Evolutionary conservation across 2,888 invertebrate species (phyloP), one percentile per base, ranked within the genome.

Genomic region (Strigamia transsilvanica): DNA sequence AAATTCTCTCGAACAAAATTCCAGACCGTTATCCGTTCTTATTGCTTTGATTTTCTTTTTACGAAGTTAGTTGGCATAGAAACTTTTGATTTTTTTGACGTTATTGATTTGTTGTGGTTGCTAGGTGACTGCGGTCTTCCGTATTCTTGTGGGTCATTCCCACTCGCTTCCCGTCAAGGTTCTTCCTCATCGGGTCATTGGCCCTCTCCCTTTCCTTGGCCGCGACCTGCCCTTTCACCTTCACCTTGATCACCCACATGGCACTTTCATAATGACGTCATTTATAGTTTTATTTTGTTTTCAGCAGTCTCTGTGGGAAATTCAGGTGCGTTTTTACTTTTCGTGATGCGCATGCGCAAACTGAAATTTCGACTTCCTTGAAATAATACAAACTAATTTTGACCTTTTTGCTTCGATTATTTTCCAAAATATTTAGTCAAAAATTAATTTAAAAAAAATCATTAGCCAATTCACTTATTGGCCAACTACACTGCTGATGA

Each of bases 151-250:
- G 2, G 73, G 73, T 73, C 73, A 73, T 73, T 73, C 73, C 73
- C 73, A 38, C 38, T 38, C 10, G 38, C 10, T 73, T 73, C 73
- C 32, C 73, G 27, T 73, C 73, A 73, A 73, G 73, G 73, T 73
- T 73, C 73, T 73, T 73, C 73, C 73, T 73, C 32, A 73, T 73
- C 73, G 73, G 73, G 73, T 73, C 73, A 12, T 73, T 73, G 73
- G 73, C 73, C 73, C 73, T 73, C 73, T 73, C 73, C 73, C 73
- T 73, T 73, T 73, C 73, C 73, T 73, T 73, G 73, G 73, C 73
- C 73, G 73, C 73, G 73, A 73, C 73, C 73, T 73, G 73, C 73
- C 73, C 73, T 73, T 73, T 73, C 73, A 73, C 73, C 73, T 73
- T 73, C 73, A 73, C 73, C 73, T 73, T 32, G 73, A 27, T 32